phyloP scores from a whole-genome alignment of 2,797 vertebrate genomes.

The Malacoraja senta region DNA sequence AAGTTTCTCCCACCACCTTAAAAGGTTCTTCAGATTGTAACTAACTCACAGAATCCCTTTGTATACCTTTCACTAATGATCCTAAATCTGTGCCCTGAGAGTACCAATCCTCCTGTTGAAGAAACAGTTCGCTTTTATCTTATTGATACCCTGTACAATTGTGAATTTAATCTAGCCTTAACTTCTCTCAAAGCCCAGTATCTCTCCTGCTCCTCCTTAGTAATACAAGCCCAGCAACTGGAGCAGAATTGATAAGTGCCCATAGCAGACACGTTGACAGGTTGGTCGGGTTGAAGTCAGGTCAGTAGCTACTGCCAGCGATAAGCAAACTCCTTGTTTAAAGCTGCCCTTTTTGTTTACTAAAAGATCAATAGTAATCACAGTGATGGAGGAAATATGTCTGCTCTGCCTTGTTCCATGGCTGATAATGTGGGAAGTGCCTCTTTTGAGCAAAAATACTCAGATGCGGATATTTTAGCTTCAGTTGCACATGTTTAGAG shows the following conservation, averaged over 20 bases:
- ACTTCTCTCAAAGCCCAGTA: neutral
- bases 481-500: neutral
- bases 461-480: neutral
- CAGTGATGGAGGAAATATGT: neutral
- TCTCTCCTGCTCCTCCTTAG: neutral
- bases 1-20: neutral
- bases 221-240: neutral
- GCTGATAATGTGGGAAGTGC: neutral
- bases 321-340: neutral
- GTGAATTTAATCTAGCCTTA: neutral
- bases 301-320: neutral
- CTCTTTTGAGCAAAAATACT: neutral
- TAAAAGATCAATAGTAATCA: conserved; percentile 8
- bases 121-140: neutral
- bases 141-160: neutral
- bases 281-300: neutral
- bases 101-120: neutral
- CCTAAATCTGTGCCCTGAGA: neutral
- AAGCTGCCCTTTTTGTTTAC: neutral
- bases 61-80: neutral
- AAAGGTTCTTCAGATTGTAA: neutral
- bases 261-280: neutral
- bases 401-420: too few species aligned
- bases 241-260: neutral
- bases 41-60: neutral